phyloP scores from a whole-genome alignment of 2,797 vertebrate genomes.

The Triplophysa yarkandensis region DNA sequence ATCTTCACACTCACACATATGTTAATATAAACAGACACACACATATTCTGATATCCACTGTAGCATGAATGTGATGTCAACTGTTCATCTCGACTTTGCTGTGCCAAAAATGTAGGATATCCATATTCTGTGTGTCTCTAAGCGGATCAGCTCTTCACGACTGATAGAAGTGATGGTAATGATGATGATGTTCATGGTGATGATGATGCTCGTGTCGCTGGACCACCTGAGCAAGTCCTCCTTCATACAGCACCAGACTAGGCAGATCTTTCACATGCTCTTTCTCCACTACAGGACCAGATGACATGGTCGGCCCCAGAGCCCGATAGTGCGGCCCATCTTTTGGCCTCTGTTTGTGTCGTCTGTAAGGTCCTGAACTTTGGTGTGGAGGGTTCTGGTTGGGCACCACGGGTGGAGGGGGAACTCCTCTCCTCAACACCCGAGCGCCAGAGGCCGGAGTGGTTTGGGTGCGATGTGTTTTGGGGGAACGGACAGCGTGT shows the following conservation, averaged over 20 bases:
- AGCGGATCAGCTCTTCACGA: conserved; percentile 74
- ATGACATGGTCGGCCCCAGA: conserved; percentile 73
- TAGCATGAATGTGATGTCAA: conserved; percentile 45
- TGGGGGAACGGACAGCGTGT: conserved; percentile 80
- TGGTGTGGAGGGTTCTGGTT: conserved; percentile 83
- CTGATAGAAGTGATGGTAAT: conserved; percentile 99
- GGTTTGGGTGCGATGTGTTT: conserved; percentile 78
- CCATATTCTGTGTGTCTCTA: conserved; percentile 3
- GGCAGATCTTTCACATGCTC: conserved; percentile 90
- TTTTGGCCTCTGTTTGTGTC: conserved; percentile 92
- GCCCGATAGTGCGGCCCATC: conserved; percentile 83
- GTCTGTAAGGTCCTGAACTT: conserved; percentile 85
- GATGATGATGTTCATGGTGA: conserved; percentile 97
- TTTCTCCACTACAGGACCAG: conserved; percentile 83
- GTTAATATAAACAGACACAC: conserved; percentile 24
- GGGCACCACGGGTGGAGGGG: conserved; percentile 77
- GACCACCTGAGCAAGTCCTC: conserved; percentile 88
- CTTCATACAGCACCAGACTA: conserved; percentile 88
- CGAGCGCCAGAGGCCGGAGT: conserved; percentile 73
- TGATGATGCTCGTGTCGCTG: conserved; percentile 98
- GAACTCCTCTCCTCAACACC: conserved; percentile 78
- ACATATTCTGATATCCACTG: conserved; percentile 32
- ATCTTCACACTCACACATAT: background rate
- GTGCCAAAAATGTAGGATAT: conserved; percentile 13
- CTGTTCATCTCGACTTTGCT: conserved; percentile 22